These are phyloP conservation scores for Plebejus anna DNA, from an alignment of 2,888 invertebrate genomes.

Conservation along the genomic window DNA sequence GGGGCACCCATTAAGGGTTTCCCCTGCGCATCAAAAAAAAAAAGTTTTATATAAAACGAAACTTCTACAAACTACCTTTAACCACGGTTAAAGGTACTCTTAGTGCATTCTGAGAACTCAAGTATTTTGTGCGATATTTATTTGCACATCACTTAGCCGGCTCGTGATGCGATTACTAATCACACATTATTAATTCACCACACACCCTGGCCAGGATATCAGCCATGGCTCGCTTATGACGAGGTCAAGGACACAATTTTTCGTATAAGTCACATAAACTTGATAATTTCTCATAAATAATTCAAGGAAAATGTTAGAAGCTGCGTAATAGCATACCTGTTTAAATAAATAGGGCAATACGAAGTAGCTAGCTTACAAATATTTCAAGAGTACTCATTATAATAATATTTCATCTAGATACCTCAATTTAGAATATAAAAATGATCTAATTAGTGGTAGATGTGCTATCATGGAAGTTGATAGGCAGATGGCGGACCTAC, in stretches of 20 bases:
- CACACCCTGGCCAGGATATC: background rate
- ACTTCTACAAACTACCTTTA: too few species aligned
- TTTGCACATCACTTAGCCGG: background rate
- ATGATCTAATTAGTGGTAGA: too few species aligned
- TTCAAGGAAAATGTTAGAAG: background rate
- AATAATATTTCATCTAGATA: background rate
- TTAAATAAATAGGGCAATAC: background rate
- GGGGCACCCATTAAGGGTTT: too few species aligned
- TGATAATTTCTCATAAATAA: background rate
- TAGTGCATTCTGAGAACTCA: background rate
- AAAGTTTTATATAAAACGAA: too few species aligned
- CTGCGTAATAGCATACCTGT: background rate
- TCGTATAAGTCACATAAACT: background rate
- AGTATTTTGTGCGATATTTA: background rate
- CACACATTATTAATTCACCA: conserved; percentile 12
- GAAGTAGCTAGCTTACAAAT: background rate
- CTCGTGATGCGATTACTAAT: conserved; percentile 2
- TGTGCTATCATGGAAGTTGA: too few species aligned
- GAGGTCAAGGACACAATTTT: conserved; percentile 7
- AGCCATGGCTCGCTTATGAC: background rate
- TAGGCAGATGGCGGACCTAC: too few species aligned
- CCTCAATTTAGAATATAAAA: too few species aligned
- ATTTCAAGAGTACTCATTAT: background rate
- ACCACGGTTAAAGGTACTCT: background rate
- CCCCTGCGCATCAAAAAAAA: too few species aligned